Conservation (phyloP, 2,113 vertebrate species). For the Chiloscyllium plagiosum region DNA sequence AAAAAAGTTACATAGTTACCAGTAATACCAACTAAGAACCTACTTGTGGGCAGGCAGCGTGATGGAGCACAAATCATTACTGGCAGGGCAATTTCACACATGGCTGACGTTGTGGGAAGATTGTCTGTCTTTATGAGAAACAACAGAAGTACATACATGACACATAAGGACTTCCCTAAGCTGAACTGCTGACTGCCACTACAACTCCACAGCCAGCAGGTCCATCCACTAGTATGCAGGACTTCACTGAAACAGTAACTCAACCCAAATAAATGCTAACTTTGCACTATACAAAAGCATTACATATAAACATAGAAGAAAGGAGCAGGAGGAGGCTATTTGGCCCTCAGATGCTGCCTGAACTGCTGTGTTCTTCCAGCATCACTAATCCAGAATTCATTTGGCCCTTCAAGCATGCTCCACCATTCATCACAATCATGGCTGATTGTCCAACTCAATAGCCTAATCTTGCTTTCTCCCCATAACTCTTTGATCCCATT, state of each 20-base stretch:
- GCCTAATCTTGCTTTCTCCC: no score
- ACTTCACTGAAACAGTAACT: neutral
- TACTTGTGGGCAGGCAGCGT: neutral
- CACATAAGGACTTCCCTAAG: neutral
- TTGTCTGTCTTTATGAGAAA: neutral
- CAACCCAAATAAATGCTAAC: neutral
- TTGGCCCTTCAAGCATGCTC: no score
- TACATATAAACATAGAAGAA: no score
- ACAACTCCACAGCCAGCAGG: neutral
- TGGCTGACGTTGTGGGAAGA: neutral
- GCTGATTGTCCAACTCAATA: no score
- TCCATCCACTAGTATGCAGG: neutral
- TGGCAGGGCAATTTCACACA: neutral
- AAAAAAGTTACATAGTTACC: neutral
- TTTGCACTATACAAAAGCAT: neutral
- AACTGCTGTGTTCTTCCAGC: no score
- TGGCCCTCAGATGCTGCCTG: no score
- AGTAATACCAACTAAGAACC: neutral
- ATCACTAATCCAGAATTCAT: no score
- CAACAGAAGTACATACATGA: neutral
- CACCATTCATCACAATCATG: no score
- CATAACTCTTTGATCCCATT: no score
- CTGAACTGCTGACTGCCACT: neutral
- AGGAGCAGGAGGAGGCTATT: no score
- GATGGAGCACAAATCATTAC: neutral